Percentiles rank a stretch among this genome's conserved stretches.
Evolutionary conservation across 2,797 vertebrate species (phyloP).

Genomic region (Sus cebifrons): DNA sequence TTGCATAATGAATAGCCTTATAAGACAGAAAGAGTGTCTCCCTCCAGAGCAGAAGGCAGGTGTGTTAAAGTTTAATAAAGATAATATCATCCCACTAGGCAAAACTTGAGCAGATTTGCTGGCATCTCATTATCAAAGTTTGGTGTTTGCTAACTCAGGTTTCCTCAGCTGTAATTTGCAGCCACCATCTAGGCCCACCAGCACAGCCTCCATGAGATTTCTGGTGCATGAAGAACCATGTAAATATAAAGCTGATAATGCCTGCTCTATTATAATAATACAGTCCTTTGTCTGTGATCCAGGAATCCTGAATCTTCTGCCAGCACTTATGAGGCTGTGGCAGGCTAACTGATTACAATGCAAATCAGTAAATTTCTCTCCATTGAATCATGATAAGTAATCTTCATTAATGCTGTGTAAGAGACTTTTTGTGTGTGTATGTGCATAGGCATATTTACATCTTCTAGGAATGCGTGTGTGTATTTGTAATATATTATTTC

Average conservation of each 20-base stretch:
- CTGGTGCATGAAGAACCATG: background rate
- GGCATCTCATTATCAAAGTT: background rate
- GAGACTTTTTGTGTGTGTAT: background rate
- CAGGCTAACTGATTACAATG: background rate
- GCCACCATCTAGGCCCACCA: accelerated
- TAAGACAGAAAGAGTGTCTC: background rate
- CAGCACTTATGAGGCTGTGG: background rate
- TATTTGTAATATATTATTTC: background rate
- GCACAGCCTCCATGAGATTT: background rate
- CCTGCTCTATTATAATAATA: background rate
- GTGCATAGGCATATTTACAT: background rate
- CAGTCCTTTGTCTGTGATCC: background rate
- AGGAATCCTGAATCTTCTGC: background rate
- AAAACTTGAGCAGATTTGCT: background rate
- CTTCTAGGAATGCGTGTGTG: background rate
- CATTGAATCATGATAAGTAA: background rate
- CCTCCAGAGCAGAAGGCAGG: background rate
- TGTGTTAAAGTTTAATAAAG: background rate
- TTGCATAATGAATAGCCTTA: background rate
- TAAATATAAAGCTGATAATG: accelerated
- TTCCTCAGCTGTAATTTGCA: background rate
- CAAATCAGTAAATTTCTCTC: background rate
- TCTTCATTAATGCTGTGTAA: background rate
- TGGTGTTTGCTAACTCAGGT: background rate
- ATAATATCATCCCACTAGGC: background rate